Conservation (phyloP, 1,140 invertebrate species). For the Macrobrachium nipponense region DNA sequence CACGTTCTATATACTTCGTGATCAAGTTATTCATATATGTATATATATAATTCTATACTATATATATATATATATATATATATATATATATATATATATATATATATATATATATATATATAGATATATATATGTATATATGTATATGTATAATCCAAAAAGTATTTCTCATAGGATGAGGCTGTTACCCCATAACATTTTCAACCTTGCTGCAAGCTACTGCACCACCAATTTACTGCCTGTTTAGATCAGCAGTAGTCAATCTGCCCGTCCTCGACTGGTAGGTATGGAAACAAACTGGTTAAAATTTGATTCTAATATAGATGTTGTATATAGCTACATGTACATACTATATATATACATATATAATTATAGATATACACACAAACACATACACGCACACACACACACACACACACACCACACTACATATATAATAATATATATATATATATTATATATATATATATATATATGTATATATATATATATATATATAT, state of each 20-base stretch:
- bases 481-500: constrained; percentile 24
- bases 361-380: background rate
- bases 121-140: background rate
- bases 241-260: too few species aligned
- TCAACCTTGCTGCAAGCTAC: too few species aligned
- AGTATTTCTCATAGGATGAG: too few species aligned
- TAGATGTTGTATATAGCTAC: background rate
- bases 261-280: too few species aligned
- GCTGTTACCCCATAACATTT: too few species aligned
- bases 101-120: constrained; percentile 20
- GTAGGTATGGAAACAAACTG: too few species aligned
- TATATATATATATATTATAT: background rate
- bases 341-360: background rate
- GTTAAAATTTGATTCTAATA: too few species aligned
- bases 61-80: background rate
- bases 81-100: constrained; percentile 3
- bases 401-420: background rate
- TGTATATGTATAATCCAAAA: too few species aligned
- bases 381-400: background rate
- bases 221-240: too few species aligned
- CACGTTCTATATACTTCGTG: too few species aligned
- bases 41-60: constrained; percentile 14
- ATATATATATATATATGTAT: background rate
- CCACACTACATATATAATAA: background rate
- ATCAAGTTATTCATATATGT: too few species aligned